phyloP scores from a whole-genome alignment of 2,113 vertebrate genomes.

The Tauraco erythrolophus region DNA sequence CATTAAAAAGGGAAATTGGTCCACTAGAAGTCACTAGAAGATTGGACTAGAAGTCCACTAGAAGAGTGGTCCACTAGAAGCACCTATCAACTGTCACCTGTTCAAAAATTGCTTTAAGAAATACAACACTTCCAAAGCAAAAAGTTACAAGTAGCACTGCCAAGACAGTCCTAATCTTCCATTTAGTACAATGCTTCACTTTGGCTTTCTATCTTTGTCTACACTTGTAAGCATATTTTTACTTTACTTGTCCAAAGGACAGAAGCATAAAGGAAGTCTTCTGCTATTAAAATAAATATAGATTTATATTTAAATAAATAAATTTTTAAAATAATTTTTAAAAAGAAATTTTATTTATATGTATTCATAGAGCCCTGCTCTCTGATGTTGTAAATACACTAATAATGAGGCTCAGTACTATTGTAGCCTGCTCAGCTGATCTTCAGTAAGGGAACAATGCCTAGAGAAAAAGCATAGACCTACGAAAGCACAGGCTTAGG shows the following conservation, averaged over 20 bases:
- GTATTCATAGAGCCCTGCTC: fast-evolving
- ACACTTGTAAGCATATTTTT: background rate
- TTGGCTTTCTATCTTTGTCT: background rate
- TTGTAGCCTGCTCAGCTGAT: background rate
- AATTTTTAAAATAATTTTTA: no score
- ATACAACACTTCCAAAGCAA: background rate
- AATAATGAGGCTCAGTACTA: background rate
- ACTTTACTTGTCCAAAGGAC: background rate
- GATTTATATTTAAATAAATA: no score
- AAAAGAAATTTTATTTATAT: no score
- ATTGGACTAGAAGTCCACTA: no score
- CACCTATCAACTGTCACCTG: background rate
- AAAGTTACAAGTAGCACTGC: background rate
- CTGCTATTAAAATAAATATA: no score
- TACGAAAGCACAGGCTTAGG: background rate
- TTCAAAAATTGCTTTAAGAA: background rate
- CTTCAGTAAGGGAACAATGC: background rate
- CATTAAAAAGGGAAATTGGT: no score
- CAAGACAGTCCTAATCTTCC: background rate
- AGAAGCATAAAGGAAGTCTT: no score
- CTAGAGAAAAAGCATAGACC: background rate
- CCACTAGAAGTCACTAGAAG: no score
- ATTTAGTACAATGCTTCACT: background rate
- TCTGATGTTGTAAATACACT: background rate
- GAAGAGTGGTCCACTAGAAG: background rate